Conservation (phyloP, 92 coral and sea anemone species). For the Epizoanthus ramosus region DNA sequence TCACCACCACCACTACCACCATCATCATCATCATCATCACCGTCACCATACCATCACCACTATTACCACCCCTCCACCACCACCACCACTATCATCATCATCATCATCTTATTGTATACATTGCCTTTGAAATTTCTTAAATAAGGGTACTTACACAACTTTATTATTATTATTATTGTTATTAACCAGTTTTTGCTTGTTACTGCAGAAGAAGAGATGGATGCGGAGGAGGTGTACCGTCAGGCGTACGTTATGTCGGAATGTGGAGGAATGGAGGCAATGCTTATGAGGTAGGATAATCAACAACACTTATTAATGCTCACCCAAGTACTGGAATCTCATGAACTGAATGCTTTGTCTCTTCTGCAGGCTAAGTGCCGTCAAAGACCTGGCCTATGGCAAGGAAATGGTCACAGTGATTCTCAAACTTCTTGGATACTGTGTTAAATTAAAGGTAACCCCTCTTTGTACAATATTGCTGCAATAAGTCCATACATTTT, state of each 20-base stretch:
- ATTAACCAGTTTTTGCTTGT: background rate
- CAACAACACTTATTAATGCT: too few relatives aligned
- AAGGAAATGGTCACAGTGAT: conserved; percentile 89
- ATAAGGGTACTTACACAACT: too few relatives aligned
- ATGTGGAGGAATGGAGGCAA: conserved; percentile 95
- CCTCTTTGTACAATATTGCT: background rate
- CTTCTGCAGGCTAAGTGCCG: conserved; percentile 68
- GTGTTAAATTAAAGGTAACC: conserved; percentile 91
- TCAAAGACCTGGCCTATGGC: conserved; percentile 90
- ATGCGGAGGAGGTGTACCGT: conserved; percentile 90
- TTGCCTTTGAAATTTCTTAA: too few relatives aligned
- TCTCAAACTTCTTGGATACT: conserved; percentile 88
- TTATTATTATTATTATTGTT: background rate
- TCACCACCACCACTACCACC: too few relatives aligned
- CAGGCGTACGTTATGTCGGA: conserved; percentile 93
- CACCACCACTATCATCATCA: too few relatives aligned
- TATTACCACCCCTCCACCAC: too few relatives aligned
- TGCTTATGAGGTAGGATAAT: conserved; percentile 78
- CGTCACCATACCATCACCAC: too few relatives aligned
- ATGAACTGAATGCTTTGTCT: background rate
- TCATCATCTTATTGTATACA: too few relatives aligned
- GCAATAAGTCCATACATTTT: too few relatives aligned
- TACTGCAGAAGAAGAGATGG: conserved; percentile 85
- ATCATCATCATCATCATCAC: too few relatives aligned
- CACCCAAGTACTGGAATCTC: background rate